Evolutionary conservation across 2,113 vertebrate genomes (phyloP).

Genomic region (Parus major): DNA sequence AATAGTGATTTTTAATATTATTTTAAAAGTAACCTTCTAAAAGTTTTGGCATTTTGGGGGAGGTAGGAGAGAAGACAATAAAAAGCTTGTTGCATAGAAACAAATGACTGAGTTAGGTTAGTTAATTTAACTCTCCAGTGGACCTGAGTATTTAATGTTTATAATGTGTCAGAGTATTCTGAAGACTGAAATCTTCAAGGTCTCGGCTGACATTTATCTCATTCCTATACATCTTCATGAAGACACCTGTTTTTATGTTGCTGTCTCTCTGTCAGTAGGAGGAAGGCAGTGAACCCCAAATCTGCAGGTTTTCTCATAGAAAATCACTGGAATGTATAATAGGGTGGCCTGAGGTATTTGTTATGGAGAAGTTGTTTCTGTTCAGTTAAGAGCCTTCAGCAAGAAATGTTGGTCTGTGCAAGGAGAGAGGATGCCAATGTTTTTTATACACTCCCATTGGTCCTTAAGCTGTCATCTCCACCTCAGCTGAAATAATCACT

Average conservation of each 20-base stretch:
- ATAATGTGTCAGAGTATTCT: neutral
- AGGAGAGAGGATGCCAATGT: neutral
- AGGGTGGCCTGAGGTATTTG: neutral
- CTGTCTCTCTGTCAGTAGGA: neutral
- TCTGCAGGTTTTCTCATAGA: neutral
- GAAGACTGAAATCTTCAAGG: neutral
- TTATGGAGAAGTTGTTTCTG: neutral
- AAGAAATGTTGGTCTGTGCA: neutral
- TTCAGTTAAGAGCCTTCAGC: neutral
- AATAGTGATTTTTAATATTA: neutral
- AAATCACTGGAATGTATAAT: neutral
- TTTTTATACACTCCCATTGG: fast-evolving
- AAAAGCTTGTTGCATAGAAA: neutral
- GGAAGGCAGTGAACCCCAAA: neutral
- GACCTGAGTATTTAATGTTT: conserved; percentile 8
- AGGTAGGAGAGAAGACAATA: neutral
- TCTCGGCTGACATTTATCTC: neutral
- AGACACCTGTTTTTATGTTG: neutral
- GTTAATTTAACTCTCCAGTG: neutral
- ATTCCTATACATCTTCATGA: neutral
- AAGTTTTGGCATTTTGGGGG: neutral
- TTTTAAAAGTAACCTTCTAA: neutral
- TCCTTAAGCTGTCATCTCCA: neutral
- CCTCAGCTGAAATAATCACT: neutral
- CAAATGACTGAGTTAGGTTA: neutral